phyloP scores from a whole-genome alignment of 1,140 invertebrate species.

The Caerostris darwini region DNA sequence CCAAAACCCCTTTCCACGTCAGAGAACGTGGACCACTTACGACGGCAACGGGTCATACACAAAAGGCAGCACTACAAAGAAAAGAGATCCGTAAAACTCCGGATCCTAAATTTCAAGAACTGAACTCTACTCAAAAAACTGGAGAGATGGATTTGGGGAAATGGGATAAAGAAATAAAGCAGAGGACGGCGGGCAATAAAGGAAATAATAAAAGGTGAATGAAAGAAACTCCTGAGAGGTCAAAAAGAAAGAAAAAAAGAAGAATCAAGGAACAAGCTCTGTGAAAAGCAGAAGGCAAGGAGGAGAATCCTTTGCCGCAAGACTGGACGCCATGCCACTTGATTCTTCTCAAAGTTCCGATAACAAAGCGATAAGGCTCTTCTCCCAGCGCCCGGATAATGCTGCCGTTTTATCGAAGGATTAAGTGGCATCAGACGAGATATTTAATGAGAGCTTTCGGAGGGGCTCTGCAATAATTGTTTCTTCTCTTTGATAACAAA shows the following conservation, averaged over 20 bases:
- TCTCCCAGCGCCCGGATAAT: background rate
- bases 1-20: background rate
- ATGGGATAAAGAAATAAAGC: background rate
- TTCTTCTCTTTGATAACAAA: conserved; percentile 6
- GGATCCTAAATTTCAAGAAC: background rate
- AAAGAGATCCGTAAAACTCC: background rate
- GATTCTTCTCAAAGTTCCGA: conserved; percentile 18
- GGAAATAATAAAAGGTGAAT: conserved; percentile 54
- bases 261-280: background rate
- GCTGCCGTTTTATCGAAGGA: conserved; percentile 23
- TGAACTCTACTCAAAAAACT: background rate
- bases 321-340: background rate
- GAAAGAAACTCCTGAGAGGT: background rate
- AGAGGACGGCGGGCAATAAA: conserved; percentile 1
- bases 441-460: background rate
- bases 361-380: conserved; percentile 29
- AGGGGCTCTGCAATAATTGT: background rate
- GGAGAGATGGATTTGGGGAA: background rate
- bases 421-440: background rate
- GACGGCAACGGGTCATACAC: background rate
- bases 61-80: background rate
- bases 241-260: background rate
- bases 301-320: background rate
- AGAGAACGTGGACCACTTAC: background rate
- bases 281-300: background rate